Evolutionary conservation across 2,888 invertebrate genomes (phyloP).

Genomic region (Calameuta idolon): DNA sequence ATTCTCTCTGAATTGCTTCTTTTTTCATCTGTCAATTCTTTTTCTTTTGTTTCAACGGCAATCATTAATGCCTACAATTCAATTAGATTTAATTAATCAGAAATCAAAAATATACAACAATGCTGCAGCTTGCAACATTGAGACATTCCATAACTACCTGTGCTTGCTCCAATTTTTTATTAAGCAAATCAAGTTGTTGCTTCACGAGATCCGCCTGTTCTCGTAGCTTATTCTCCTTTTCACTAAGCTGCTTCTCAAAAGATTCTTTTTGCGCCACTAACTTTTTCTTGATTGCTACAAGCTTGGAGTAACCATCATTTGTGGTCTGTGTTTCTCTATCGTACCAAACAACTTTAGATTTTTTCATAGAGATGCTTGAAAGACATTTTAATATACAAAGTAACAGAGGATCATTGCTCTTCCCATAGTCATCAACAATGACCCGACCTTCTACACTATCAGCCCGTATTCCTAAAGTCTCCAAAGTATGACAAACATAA

Average conservation of each 20-base stretch:
- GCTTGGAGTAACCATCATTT: conserved; percentile 15
- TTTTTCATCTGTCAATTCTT: conserved; percentile 45
- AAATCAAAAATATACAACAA: background rate
- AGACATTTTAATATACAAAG: conserved; percentile 56
- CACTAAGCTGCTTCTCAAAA: conserved; percentile 47
- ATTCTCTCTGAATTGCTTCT: conserved; percentile 45
- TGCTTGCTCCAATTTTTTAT: conserved; percentile 52
- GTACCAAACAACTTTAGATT: conserved; percentile 6
- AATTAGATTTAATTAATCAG: background rate
- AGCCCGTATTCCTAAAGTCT: conserved; percentile 59
- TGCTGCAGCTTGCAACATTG: background rate
- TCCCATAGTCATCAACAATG: conserved; percentile 53
- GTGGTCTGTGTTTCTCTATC: background rate
- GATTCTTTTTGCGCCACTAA: conserved; percentile 52
- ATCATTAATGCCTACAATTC: conserved; percentile 49
- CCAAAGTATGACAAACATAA: conserved; percentile 56
- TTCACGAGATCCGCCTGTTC: conserved; percentile 50
- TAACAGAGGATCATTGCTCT: conserved; percentile 51
- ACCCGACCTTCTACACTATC: conserved; percentile 46
- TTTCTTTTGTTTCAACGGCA: conserved; percentile 48
- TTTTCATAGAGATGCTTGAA: conserved; percentile 24
- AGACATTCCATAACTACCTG: conserved; percentile 44
- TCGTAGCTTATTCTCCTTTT: conserved; percentile 53
- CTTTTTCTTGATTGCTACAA: conserved; percentile 46
- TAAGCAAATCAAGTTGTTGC: conserved; percentile 47